Base-by-base conservation (phyloP, 2,113 vertebrate genomes). In the Heptranchias perlo region DNA sequence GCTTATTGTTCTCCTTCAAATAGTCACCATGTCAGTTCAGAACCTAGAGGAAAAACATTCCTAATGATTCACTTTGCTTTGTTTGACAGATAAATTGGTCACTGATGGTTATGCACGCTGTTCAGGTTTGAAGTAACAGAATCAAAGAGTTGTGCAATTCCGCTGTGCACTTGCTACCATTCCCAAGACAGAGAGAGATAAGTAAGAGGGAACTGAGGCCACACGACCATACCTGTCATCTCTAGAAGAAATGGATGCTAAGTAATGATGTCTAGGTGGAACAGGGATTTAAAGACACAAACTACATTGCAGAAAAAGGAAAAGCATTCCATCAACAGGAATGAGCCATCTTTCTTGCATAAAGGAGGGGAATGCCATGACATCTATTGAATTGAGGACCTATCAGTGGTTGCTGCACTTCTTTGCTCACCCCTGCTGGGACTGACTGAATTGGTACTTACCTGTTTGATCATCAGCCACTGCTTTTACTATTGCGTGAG, bases 221-320 rank as follows among this genome's bases (percentile, higher is more conserved):
- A 69, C 28, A 49, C 11, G 25, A 49, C 31, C 25, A 67, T 65
- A 65, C 2, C 93, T 0, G 3, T 95, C 93, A 95, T 31, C 62
- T 47, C 62, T 23, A 69, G 39, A 95, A 95, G 64, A 64, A 67
- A 95, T 95, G 93, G 62, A 65, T 69, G 31, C 44, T 95, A 44
- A 97, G 96, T 96, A 97, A 97, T 97, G 97, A 98, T 97, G 97
- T 97, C 96, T 96, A 97, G 91, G 92, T 97, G 94, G 96, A 96
- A 96, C 84, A 96, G 91, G 5, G 25, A 96, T 96, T 96, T 96
- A 73, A 96, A 58, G 76, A 96, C 95, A 96, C 96, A 65, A 96
- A 96, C 96, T 96, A 96, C 96, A 84, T 58, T 87, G 96, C 96
- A 96, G 96, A 97, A 96, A 94, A 96, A 96, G 97, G 96, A 97